phyloP scores from a whole-genome alignment of 2,113 vertebrate genomes.

The Istiophorus platypterus region DNA sequence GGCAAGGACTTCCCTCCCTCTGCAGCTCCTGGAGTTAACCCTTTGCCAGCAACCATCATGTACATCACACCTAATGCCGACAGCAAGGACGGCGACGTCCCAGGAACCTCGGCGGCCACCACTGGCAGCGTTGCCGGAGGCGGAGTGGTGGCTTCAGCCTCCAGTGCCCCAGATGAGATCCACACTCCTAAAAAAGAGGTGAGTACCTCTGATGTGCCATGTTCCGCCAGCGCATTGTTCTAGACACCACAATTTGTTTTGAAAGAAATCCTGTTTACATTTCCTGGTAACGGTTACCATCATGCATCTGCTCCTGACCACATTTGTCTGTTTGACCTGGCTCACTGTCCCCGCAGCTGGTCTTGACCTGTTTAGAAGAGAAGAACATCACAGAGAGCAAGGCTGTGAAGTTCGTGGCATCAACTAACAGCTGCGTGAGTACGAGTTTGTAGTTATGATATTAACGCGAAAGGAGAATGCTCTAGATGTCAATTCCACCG shows the following conservation, averaged over 20 bases:
- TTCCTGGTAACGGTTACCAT: background rate
- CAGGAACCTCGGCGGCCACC: fast-evolving
- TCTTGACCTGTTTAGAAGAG: constrained; percentile 58
- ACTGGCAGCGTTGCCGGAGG: fast-evolving
- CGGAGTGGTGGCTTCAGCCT: fast-evolving
- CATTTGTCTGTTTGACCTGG: constrained; percentile 1
- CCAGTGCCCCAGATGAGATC: fast-evolving
- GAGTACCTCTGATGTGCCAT: constrained; percentile 7
- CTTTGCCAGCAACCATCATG: fast-evolving
- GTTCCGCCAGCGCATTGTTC: background rate
- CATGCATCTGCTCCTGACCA: background rate
- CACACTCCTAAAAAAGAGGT: fast-evolving
- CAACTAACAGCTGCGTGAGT: constrained; percentile 66
- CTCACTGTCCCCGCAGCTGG: constrained; percentile 46
- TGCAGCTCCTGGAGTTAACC: fast-evolving
- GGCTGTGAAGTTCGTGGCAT: background rate
- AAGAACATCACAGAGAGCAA: constrained; percentile 30
- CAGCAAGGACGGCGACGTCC: background rate
- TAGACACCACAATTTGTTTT: constrained; percentile 5
- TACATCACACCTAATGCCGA: fast-evolving
- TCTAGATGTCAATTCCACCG: background rate
- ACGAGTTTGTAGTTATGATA: background rate
- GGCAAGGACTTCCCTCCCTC: background rate
- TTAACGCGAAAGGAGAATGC: background rate
- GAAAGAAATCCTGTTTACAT: background rate